Evolutionary conservation across 1,140 invertebrate species (phyloP).

Genomic region (Cherax destructor): DNA sequence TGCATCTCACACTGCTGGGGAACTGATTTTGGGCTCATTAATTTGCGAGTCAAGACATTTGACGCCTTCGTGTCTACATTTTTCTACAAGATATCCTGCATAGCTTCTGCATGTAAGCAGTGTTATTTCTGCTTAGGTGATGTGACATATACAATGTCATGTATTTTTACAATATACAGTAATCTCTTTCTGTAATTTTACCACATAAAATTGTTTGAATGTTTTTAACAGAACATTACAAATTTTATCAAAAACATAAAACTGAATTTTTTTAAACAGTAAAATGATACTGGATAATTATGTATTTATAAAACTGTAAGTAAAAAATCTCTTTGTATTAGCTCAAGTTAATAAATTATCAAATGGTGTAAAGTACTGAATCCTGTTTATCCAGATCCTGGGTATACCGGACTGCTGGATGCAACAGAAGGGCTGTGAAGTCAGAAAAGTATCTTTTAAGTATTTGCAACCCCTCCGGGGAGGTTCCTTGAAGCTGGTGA

Average conservation of each 20-base stretch:
- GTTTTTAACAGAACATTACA: not conserved
- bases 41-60: not conserved
- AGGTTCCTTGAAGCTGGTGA: too few species aligned
- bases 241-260: not conserved
- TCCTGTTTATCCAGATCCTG: too few species aligned
- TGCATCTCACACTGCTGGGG: not conserved
- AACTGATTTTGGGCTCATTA: constrained; percentile 3
- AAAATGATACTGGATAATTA: not conserved
- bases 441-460: too few species aligned
- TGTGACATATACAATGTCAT: not conserved
- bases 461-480: too few species aligned
- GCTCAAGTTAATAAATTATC: too few species aligned
- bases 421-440: too few species aligned
- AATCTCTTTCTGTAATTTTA: not conserved
- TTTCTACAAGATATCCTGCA: constrained; percentile 11
- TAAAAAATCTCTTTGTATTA: too few species aligned
- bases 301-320: too few species aligned
- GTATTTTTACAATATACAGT: not conserved
- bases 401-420: too few species aligned
- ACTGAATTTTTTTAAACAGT: not conserved
- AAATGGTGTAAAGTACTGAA: too few species aligned
- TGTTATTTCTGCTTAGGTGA: not conserved
- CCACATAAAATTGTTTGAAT: not conserved
- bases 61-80: not conserved
- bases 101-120: constrained; percentile 31